Evolutionary conservation across 2,113 vertebrate genomes (phyloP).

Genomic region (Riparia riparia): DNA sequence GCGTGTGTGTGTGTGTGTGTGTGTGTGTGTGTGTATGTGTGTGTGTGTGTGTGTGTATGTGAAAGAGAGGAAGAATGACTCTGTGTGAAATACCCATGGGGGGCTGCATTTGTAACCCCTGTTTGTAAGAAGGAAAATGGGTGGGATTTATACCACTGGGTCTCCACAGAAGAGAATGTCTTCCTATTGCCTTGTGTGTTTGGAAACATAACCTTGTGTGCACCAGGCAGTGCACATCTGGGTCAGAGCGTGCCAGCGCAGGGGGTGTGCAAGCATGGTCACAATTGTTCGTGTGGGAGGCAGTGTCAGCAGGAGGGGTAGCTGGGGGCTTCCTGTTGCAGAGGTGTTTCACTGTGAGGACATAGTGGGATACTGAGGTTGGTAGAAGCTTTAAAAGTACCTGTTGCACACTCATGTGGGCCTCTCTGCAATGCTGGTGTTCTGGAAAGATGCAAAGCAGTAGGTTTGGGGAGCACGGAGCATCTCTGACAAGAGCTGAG

Average conservation of each 20-base stretch:
- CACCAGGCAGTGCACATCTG: not conserved
- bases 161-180: not conserved
- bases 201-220: not conserved
- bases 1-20: not conserved
- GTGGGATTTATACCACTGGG: not conserved
- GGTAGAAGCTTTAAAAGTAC: not conserved
- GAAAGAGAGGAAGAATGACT: not conserved
- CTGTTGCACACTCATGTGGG: not conserved
- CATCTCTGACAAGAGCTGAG: not conserved
- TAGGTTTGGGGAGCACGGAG: not conserved
- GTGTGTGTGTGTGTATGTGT: not conserved
- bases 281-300: not conserved
- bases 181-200: not conserved
- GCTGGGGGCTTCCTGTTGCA: not conserved
- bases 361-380: not conserved
- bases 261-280: not conserved
- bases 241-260: not conserved
- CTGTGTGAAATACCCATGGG: not conserved
- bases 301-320: not conserved
- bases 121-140: not conserved
- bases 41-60: not conserved
- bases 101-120: not conserved
- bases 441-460: not conserved
- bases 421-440: fast-evolving
- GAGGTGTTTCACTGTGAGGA: not conserved